Evolutionary conservation across 1,140 invertebrate genomes (phyloP).

Genomic region (Chelonus insularis): DNA sequence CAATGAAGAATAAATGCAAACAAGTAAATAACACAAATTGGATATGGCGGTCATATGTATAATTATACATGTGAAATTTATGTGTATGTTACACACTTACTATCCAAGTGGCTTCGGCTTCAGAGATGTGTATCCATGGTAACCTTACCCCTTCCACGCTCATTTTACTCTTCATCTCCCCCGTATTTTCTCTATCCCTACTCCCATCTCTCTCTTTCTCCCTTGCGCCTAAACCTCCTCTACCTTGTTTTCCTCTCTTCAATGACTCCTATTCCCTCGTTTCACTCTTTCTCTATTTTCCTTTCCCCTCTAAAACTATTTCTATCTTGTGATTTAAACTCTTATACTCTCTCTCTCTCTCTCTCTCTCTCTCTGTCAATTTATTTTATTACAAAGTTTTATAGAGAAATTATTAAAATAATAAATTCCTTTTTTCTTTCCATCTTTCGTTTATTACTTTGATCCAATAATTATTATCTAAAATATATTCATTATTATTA

Average conservation of each 20-base stretch:
- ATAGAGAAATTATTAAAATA: too few relatives aligned
- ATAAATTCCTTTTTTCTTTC: too few relatives aligned
- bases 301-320: too few relatives aligned
- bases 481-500: too few relatives aligned
- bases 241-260: conserved; percentile 11
- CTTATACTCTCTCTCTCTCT: too few relatives aligned
- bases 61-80: conserved; percentile 31
- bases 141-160: conserved; percentile 41
- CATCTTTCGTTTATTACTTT: too few relatives aligned
- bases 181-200: conserved; percentile 17
- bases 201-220: neutral
- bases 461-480: too few relatives aligned
- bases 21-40: neutral
- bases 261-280: too few relatives aligned
- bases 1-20: neutral
- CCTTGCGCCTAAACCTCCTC: neutral
- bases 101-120: conserved; percentile 38
- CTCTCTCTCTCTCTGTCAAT: too few relatives aligned
- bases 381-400: too few relatives aligned
- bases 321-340: too few relatives aligned
- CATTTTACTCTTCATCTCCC: conserved; percentile 11
- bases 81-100: conserved; percentile 26
- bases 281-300: too few relatives aligned
- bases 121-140: conserved; percentile 51
- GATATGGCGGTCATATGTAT: conserved; percentile 24